Base-by-base conservation (phyloP, 2,888 invertebrate genomes). In the Drosophila algonquin region DNA sequence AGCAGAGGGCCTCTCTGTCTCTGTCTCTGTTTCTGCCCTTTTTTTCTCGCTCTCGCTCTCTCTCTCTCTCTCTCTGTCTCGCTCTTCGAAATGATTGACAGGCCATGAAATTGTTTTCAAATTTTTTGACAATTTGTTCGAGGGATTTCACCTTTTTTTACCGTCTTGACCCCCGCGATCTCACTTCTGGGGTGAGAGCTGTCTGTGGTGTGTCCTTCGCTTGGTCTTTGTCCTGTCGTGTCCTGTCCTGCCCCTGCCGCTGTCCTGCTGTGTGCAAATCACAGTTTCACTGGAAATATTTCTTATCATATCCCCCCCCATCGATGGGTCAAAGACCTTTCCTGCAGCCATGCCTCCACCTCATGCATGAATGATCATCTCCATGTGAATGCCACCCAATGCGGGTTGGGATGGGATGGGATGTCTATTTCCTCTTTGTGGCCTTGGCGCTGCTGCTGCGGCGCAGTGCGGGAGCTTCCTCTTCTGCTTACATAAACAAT, bases 51-150 rank as follows among this genome's bases (percentile, higher is more conserved):
- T 52, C 65, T 7, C 21, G 8, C 77, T 76, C 81, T 54, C 21
- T 21, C 24, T 45, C 18, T 30, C 35, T 47, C 65, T 2, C 21
- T 14, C 80, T 76, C 81, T 56, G 30, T 55, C 21, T 6, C 30
- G 32, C 27, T 35, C 35, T 47, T 27, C 46, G 56, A 73, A 79
- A 76, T 50, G 90, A 90, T 89, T 89, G 90, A 90, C 90, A 89
- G 81, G 80, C 83, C 90, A 89, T 90, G 90, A 90, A 90, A 89
- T 90, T 87, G 73, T 75, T 82, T 78, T 9, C 64, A 32, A 51
- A 81, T 80, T 5, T 47, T 47, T 58, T 56, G 53, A 30, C 59
- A 65, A 65, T 63, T 55, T 70, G 44, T 30, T 40, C 16, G 9
- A n/a, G 40, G n/a, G 30, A 3, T 30, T 44, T 8, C 6, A 30